Conservation (phyloP, 2,113 vertebrate species). For the Egretta garzetta region DNA sequence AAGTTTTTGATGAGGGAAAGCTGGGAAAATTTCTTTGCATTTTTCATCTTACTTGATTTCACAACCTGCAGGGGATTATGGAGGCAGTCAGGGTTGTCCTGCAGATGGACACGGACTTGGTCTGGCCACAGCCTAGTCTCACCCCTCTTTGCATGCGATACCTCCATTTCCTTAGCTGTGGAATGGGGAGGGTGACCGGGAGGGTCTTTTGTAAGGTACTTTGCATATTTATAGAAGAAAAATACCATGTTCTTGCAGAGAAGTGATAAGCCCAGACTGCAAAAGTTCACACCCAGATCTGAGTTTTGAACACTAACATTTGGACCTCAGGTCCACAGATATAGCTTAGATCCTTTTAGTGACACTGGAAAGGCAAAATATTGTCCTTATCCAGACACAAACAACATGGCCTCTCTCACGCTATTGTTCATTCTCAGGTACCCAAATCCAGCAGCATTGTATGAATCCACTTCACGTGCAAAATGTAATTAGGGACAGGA, state of each 20-base stretch:
- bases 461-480: background rate
- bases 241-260: background rate
- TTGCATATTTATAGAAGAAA: background rate
- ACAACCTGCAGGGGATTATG: background rate
- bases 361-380: background rate
- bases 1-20: background rate
- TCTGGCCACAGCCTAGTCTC: background rate
- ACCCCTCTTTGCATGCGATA: background rate
- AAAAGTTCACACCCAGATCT: background rate
- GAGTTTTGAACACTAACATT: background rate
- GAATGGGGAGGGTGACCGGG: background rate
- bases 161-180: conserved; percentile 11
- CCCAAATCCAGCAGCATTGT: background rate
- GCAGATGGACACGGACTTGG: background rate
- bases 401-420: background rate
- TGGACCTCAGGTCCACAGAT: background rate
- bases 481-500: background rate
- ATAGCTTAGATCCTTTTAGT: background rate
- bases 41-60: background rate
- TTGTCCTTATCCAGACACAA: background rate
- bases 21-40: background rate
- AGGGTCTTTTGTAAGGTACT: background rate
- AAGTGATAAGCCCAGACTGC: background rate
- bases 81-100: background rate
- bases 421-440: background rate